These are phyloP conservation scores for Pitangus sulphuratus DNA, from an alignment of 2,797 vertebrate species.

Conservation along the genomic window DNA sequence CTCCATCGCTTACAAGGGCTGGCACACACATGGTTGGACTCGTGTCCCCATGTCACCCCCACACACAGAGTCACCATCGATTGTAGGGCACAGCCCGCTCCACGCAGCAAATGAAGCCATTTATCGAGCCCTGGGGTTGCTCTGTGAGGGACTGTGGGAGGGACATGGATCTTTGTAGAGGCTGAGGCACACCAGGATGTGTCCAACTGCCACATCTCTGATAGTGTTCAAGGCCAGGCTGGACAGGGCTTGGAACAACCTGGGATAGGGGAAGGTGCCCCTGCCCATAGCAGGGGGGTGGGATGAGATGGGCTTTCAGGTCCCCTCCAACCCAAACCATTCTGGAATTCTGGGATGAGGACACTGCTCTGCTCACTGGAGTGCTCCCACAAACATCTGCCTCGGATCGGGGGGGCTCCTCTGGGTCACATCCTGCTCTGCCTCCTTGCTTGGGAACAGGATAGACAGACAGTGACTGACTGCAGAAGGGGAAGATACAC, in stretches of 20 bases:
- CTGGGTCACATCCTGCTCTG: not conserved
- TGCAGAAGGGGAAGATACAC: accelerated
- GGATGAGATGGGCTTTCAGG: not conserved
- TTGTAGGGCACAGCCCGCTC: accelerated
- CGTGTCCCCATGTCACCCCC: not conserved
- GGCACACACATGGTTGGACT: not conserved
- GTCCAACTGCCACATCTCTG: not conserved
- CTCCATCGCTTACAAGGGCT: accelerated
- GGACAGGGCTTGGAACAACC: not conserved
- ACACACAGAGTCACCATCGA: accelerated
- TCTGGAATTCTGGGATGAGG: accelerated
- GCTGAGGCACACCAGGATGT: not conserved
- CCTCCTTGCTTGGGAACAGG: not conserved
- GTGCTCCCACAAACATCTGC: accelerated
- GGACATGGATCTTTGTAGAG: accelerated
- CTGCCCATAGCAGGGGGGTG: not conserved
- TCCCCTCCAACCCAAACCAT: not conserved
- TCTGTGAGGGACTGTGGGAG: not conserved
- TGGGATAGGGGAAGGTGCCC: accelerated
- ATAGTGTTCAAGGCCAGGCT: accelerated
- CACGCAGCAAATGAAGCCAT: accelerated
- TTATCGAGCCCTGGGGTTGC: accelerated
- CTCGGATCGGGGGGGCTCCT: accelerated
- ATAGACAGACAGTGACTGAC: accelerated
- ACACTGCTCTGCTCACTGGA: accelerated